A percentile compares a stretch with the other conserved stretches of the same genome.
Conservation (phyloP, 1,140 invertebrate genomes). For the Doryteuthis pealeii region DNA sequence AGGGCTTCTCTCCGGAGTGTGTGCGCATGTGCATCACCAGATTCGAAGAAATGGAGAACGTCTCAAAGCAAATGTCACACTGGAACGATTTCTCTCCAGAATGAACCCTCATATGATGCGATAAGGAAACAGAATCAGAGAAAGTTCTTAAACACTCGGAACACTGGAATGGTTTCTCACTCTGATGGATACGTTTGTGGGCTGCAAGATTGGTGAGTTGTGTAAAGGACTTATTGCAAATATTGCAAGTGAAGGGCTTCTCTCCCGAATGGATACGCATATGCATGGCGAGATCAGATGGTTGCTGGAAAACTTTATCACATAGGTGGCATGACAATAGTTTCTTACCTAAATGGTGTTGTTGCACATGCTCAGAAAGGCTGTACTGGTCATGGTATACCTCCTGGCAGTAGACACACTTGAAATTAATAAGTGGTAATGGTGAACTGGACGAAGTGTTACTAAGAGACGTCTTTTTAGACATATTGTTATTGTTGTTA, state of each 20-base stretch:
- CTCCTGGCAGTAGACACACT: not conserved
- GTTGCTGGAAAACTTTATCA: slow-evolving; percentile 78
- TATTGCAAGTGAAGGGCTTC: slow-evolving; percentile 20
- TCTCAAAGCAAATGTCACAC: slow-evolving; percentile 64
- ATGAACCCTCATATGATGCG: slow-evolving; percentile 26
- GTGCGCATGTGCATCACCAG: slow-evolving; percentile 79
- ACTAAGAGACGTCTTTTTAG: not conserved
- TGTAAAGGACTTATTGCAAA: slow-evolving; percentile 30
- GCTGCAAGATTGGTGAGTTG: slow-evolving; percentile 44
- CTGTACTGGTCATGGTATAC: not conserved
- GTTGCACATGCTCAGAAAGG: not conserved
- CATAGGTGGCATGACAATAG: slow-evolving; percentile 77
- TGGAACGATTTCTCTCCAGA: slow-evolving; percentile 70
- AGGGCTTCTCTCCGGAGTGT: slow-evolving; percentile 93
- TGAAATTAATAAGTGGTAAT: not conserved
- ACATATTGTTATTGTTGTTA: not conserved
- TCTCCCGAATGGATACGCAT: slow-evolving; percentile 65
- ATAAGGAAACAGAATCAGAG: slow-evolving; percentile 19
- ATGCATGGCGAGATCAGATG: slow-evolving; percentile 89
- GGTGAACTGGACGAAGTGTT: not conserved
- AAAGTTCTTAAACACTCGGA: slow-evolving; percentile 30
- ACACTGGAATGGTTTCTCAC: slow-evolving; percentile 74
- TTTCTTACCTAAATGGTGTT: slow-evolving; percentile 16
- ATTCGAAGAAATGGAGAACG: slow-evolving; percentile 18
- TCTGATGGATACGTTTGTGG: slow-evolving; percentile 71